Evolutionary conservation across 2,113 vertebrate species (phyloP).

Genomic region (Megaceryle torquata): DNA sequence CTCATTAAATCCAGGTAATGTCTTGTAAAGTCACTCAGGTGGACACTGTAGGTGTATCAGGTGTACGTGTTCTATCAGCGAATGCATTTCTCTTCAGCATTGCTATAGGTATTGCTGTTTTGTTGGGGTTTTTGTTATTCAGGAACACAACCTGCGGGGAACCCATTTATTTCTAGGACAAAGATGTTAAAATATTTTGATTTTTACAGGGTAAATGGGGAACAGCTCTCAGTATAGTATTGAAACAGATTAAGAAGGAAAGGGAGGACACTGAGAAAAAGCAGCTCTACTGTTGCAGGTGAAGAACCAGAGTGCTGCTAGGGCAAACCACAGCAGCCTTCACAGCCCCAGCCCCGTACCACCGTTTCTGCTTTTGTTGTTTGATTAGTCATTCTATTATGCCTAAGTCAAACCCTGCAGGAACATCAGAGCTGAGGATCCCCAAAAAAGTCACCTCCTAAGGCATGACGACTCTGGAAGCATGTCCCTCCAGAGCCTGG

Average conservation of each 20-base stretch:
- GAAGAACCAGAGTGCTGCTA: background rate
- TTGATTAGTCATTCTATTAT: rapidly evolving
- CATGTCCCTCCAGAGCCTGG: background rate
- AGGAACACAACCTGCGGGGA: background rate
- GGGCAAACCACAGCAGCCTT: background rate
- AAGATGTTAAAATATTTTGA: background rate
- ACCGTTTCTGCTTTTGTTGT: background rate
- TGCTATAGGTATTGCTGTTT: background rate
- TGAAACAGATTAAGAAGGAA: background rate
- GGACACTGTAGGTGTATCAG: constrained; percentile 71
- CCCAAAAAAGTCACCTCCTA: background rate
- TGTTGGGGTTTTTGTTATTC: background rate
- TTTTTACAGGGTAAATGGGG: background rate
- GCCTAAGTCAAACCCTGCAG: background rate
- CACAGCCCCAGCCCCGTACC: rapidly evolving
- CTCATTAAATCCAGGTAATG: constrained; percentile 88
- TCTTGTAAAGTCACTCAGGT: constrained; percentile 83
- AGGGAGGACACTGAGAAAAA: background rate
- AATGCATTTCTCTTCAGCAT: background rate
- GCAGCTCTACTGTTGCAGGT: rapidly evolving
- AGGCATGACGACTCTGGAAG: background rate
- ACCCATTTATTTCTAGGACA: background rate
- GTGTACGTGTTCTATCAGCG: constrained; percentile 16
- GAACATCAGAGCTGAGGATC: background rate
- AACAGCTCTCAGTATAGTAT: background rate